A percentile compares a stretch with the other conserved stretches of the same genome.
Evolutionary conservation across 2,113 vertebrate genomes (phyloP).

Genomic region (Eolophus roseicapilla): DNA sequence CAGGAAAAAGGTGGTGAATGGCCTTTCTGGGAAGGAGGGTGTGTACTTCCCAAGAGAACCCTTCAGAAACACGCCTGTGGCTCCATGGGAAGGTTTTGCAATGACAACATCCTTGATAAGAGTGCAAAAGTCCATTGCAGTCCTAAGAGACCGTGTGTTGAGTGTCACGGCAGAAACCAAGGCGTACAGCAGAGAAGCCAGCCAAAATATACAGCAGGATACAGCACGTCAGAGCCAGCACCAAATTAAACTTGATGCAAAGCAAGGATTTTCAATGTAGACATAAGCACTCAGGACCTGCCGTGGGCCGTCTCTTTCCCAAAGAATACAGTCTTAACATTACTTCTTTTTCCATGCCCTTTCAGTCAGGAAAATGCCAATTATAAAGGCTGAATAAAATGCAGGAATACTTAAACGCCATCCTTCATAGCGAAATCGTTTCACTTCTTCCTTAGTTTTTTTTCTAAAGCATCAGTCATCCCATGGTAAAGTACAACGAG

Average conservation of each 20-base stretch:
- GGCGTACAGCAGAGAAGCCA: not conserved
- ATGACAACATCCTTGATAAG: not conserved
- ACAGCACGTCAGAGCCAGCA: not conserved
- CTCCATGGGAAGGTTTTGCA: not conserved
- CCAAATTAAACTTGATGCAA: not conserved
- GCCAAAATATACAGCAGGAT: not conserved
- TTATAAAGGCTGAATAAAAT: not conserved
- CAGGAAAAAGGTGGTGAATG: not conserved
- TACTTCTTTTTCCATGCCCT: not conserved
- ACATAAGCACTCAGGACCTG: not conserved
- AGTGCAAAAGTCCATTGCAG: not conserved
- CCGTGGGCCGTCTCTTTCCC: not conserved
- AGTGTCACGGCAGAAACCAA: not conserved
- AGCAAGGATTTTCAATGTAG: not conserved
- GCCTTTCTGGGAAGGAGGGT: not conserved
- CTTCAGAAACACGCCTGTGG: not conserved
- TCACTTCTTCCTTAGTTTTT: not conserved
- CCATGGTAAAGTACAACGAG: not conserved
- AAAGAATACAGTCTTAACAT: not conserved
- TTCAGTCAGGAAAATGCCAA: not conserved
- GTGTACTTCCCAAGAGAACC: not conserved
- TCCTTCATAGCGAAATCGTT: accelerated
- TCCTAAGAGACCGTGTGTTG: not conserved
- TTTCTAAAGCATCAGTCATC: not conserved
- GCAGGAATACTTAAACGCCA: not conserved